Percentiles rank a stretch among this genome's conserved stretches.
Conservation (phyloP, 1,140 invertebrate genomes). For the Eueides isabella region DNA sequence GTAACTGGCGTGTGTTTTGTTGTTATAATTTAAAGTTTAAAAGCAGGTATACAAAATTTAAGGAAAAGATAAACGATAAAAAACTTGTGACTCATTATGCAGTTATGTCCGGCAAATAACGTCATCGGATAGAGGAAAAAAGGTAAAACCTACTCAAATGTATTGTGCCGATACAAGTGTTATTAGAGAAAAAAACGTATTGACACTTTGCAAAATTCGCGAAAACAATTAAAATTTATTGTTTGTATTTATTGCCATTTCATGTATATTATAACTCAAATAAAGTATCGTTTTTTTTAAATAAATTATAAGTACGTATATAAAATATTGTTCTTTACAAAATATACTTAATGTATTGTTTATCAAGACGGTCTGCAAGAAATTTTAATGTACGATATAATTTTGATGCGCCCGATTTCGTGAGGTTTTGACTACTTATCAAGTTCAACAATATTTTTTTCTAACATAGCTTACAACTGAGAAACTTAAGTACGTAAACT, state of each 20-base stretch:
- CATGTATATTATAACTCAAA: neutral
- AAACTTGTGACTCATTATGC: slow-evolving; percentile 32
- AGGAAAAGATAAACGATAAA: slow-evolving; percentile 32
- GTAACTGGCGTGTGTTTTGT: neutral
- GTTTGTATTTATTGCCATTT: neutral
- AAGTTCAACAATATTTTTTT: too few species aligned
- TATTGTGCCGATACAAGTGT: neutral
- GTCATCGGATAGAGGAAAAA: slow-evolving; percentile 24
- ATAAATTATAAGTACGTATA: too few species aligned
- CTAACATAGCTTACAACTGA: too few species aligned
- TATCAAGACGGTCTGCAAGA: too few species aligned
- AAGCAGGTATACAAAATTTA: slow-evolving; percentile 15
- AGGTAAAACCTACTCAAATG: slow-evolving; percentile 24
- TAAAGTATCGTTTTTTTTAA: too few species aligned
- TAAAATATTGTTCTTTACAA: too few species aligned
- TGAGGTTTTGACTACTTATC: too few species aligned
- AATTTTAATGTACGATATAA: too few species aligned
- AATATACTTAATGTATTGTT: too few species aligned
- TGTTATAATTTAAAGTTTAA: neutral
- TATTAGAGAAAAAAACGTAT: neutral
- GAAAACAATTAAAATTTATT: neutral
- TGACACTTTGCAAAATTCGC: neutral
- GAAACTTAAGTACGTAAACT: too few species aligned
- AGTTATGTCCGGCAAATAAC: slow-evolving; percentile 26
- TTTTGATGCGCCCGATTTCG: too few species aligned